phyloP scores from a whole-genome alignment of 2,113 vertebrate genomes.

The Sturnus vulgaris region DNA sequence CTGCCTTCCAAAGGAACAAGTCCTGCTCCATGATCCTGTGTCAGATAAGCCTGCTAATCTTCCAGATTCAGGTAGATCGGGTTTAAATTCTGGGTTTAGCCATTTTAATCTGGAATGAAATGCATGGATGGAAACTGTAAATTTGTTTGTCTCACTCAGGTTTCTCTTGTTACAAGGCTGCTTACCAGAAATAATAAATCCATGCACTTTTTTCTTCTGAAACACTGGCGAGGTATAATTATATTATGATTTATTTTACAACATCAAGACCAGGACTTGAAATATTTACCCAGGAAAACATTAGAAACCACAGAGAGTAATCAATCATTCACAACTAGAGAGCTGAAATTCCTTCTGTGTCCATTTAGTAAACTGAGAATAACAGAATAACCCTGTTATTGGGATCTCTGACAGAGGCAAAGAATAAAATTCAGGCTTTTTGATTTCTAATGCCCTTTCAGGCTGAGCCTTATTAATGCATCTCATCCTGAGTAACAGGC shows the following conservation, averaged over 20 bases:
- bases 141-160: neutral
- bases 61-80: neutral
- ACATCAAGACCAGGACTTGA: neutral
- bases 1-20: neutral
- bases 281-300: constrained; percentile 37
- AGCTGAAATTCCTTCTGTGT: neutral
- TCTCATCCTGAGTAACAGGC: neutral
- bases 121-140: neutral
- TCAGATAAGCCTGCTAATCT: neutral
- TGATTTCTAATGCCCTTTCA: neutral
- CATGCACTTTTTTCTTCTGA: neutral
- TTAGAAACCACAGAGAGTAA: neutral
- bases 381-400: neutral
- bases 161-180: neutral
- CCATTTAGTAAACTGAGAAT: neutral
- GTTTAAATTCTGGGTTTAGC: neutral
- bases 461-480: neutral
- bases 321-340: neutral
- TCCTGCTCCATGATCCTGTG: neutral
- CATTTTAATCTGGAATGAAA: neutral
- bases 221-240: constrained; percentile 7
- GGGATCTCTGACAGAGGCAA: neutral
- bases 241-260: constrained; percentile 16
- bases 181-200: constrained; percentile 4
- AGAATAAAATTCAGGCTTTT: neutral